Evolutionary conservation across 2,888 invertebrate genomes (phyloP), one percentile per base, ranked within the genome.

Genomic region (Hybos culiciformis): DNA sequence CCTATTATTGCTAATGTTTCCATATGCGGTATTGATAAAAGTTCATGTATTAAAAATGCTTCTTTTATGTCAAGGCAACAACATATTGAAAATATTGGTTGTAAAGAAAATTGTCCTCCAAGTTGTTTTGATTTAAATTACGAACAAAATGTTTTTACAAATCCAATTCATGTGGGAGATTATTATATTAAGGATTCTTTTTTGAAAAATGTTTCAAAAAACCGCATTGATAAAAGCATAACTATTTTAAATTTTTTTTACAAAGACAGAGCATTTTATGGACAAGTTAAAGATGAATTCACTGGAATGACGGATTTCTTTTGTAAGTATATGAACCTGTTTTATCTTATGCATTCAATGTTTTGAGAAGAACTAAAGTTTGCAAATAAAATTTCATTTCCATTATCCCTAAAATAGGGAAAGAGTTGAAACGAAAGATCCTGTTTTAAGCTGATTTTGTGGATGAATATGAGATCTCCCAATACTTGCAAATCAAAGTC

Each of bases 231-330:
- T 6, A 44, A 72, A 50, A 84, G 85, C 58, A 74, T 83, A 64
- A 77, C 82, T 5, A 68, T 84, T 1, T 67, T 83, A 23, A 82
- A 29, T n/a, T 29, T 85, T 50, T 86, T 74, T 61, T 86, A 83
- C 56, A 71, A 75, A 43, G 75, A 77, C 29, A 77, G 77, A 39
- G 75, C 77, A 39, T 84, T 85, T 56, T 74, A 77, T 37, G 77
- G 79, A 52, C 77, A 74, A 44, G 75, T 79, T 2, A 84, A 85
- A 63, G 82, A 79, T 39, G 83, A 83, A 60, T 72, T 86, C 51
- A 85, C 83, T 57, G 85, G 85, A 38, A 78, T 85, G 42, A 83
- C 85, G 0, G 86, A 86, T 63, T 83, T 86, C 59, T 63, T 86
- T 36, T 85, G 86, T 85, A 68, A 76, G n/a, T n/a, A n/a, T n/a